Evolutionary conservation across 53 echinoderm and acorn worm genomes (phyloP), one percentile per base, ranked within the genome.

Genomic region (Holothuria scabra): DNA sequence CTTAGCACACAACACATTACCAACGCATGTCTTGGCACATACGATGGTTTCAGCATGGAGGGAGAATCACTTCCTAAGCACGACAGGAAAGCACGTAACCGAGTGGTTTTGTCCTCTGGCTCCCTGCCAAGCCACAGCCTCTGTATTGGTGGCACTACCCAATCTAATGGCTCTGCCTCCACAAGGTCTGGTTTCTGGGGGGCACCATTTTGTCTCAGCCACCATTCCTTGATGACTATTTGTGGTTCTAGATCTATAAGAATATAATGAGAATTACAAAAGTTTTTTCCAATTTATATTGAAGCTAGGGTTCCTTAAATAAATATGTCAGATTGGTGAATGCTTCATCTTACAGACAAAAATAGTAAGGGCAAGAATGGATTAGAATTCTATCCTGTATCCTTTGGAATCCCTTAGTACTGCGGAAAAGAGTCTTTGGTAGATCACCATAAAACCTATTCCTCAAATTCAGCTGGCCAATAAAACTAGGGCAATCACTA

Each of bases 1-100:
- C 99, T 93, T 66, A 97, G 89, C 56, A 97, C 94, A 74, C 94
- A 94, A 82, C 99, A 97, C 56, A 97, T 89, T 16, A 97, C 86
- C 75, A 97, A 88, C 60, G 99, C 94, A 66, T 97, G 99, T 79
- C 94, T 90, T 37, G 99, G 99, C 22, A 97, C 94, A 66, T 89
- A 97, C 60, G 92, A 85, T 35, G 94, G 92, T 74, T 97, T 97
- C 87, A 94, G 67, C 99, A 97, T 97, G 66, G 94, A 90, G 59
- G 94, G 99, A 2, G 90, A 84, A 84, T 97, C 99, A 58, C 99
- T 97, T 78, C 87, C 86, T 85, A 97, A 89, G 58, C 99, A 97
- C 52, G 99, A 97, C 60, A 97, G 84, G 88, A 97, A 97, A 12
- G 99, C 99, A 56, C 99, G 82, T 80, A 94, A 72, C 28, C 99